A percentile compares a stretch with the other conserved stretches of the same genome.
Evolutionary conservation across 2,888 invertebrate genomes (phyloP).

Genomic region (Eugnorisma glareosa): DNA sequence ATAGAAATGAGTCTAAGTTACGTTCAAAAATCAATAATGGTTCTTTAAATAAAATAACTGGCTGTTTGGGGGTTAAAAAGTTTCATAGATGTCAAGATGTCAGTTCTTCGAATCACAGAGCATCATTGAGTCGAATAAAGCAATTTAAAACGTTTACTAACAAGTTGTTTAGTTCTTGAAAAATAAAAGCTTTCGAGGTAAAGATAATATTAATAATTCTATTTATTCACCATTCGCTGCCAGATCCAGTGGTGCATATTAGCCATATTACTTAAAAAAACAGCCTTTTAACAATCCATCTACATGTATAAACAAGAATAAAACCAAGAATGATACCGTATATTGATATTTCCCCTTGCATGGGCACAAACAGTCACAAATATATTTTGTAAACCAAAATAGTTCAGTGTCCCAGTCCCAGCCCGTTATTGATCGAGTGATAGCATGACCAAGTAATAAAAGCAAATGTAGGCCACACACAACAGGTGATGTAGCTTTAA

Average conservation of each 20-base stretch:
- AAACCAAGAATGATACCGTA: background rate
- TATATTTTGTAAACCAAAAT: slow-evolving; percentile 31
- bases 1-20: background rate
- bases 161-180: background rate
- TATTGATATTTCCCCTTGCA: background rate
- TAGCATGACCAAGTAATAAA: slow-evolving; percentile 66
- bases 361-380: background rate
- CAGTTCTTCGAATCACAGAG: too few species aligned
- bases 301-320: background rate
- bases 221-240: slow-evolving; percentile 81
- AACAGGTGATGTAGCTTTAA: slow-evolving; percentile 13
- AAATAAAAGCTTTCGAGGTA: background rate
- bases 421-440: slow-evolving; percentile 55
- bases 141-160: background rate
- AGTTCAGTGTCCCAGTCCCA: background rate
- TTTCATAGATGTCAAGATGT: background rate
- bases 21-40: slow-evolving; percentile 48
- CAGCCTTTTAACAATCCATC: slow-evolving; percentile 1
- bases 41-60: slow-evolving; percentile 27
- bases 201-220: slow-evolving; percentile 9
- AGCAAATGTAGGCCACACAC: slow-evolving; percentile 47
- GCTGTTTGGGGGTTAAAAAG: background rate
- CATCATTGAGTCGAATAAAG: background rate
- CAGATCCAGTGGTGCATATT: slow-evolving; percentile 79
- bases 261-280: slow-evolving; percentile 71